These are phyloP conservation scores for Drosophila setosimentum DNA, from an alignment of 2,888 invertebrate species.

Conservation along the genomic window DNA sequence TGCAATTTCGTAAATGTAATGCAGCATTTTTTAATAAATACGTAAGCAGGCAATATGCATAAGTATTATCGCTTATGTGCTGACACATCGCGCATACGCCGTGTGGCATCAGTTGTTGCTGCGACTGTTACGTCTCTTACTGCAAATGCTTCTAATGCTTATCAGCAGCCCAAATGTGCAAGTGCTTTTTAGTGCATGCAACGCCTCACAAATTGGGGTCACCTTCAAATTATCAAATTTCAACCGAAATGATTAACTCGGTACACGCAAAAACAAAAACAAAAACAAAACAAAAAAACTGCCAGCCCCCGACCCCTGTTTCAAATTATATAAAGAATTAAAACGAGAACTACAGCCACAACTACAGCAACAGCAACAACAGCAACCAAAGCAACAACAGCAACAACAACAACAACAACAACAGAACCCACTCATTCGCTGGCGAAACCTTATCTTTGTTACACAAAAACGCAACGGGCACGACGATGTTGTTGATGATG, in stretches of 20 bases:
- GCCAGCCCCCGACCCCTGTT: conserved; percentile 28
- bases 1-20: conserved; percentile 53
- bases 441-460: conserved; percentile 78
- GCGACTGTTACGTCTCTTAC: conserved; percentile 1
- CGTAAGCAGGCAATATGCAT: conserved; percentile 76
- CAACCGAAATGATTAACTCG: conserved; percentile 79
- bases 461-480: conserved; percentile 74
- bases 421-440: conserved; percentile 63
- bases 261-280: conserved; percentile 58
- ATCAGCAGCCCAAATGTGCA: conserved; percentile 66
- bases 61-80: conserved; percentile 66
- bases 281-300: conserved; percentile 43
- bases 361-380: conserved; percentile 28
- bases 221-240: conserved; percentile 82
- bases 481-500: conserved; percentile 81
- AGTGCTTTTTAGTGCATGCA: conserved; percentile 50
- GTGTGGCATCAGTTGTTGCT: conserved; percentile 52
- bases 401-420: conserved; percentile 52
- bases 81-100: conserved; percentile 61
- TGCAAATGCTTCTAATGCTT: conserved; percentile 45
- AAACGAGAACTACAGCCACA: conserved; percentile 37
- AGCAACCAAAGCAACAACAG: conserved; percentile 37
- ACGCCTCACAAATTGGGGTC: conserved; percentile 70
- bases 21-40: conserved; percentile 72
- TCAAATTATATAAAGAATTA: conserved; percentile 73